Conservation (phyloP, 2,888 invertebrate species). For the Orgyia antiqua region DNA sequence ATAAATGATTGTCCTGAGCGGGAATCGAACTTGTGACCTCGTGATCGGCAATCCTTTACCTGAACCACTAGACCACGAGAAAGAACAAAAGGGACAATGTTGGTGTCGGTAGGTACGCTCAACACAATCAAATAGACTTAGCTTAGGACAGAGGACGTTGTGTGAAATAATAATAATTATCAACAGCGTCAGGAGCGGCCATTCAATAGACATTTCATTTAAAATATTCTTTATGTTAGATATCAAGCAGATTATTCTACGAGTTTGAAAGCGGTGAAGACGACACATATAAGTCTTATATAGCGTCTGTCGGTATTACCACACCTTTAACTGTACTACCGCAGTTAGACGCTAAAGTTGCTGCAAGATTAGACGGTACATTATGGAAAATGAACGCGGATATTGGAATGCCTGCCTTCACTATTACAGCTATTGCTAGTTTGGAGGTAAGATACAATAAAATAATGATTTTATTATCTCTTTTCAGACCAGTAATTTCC, state of each 20-base stretch:
- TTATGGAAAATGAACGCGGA: slow-evolving; percentile 65
- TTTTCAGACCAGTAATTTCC: no score
- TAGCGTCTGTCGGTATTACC: slow-evolving; percentile 52
- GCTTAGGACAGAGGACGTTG: no score
- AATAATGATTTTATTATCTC: no score
- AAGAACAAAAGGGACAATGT: neutral
- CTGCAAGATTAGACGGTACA: slow-evolving; percentile 57
- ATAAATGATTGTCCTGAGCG: no score
- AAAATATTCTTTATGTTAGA: slow-evolving; percentile 32
- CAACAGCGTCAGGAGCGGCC: no score
- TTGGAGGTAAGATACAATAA: slow-evolving; percentile 57
- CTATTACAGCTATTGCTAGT: slow-evolving; percentile 56
- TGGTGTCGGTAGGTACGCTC: no score
- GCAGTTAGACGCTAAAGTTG: slow-evolving; percentile 47
- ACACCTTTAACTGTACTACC: slow-evolving; percentile 62
- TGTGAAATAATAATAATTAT: no score
- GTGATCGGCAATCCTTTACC: no score
- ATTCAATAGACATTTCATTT: no score
- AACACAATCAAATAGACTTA: no score
- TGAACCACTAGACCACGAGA: no score
- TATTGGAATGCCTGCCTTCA: slow-evolving; percentile 65
- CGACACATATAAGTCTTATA: slow-evolving; percentile 59
- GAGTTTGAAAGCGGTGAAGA: slow-evolving; percentile 61
- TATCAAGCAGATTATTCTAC: slow-evolving; percentile 61
- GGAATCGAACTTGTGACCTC: no score